Evolutionary conservation across 2,113 vertebrate species (phyloP), one percentile per base, ranked within the genome.

Genomic region (Microcebus tavaratra): DNA sequence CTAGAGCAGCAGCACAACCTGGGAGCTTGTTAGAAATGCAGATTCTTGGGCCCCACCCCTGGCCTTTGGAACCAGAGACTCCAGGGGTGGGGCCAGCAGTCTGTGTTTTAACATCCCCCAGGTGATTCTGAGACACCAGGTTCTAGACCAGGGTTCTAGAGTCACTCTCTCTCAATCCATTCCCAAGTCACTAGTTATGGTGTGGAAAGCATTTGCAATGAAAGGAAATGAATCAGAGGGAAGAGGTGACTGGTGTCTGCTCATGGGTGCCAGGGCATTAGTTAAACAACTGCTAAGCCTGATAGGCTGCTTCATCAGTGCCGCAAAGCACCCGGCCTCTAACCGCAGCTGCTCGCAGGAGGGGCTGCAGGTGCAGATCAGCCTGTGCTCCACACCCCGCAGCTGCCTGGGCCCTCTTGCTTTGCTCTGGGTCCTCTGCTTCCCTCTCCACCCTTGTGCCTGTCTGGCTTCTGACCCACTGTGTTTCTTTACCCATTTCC

Each of bases 381-480:
- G 93, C 59, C 6, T 2, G 13, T 8, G 34, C 31, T 5, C 3
- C 18, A 45, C 10, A 20, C 3, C 8, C 15, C 18, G 4, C 1
- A 23, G 5, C 6, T 4, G 34, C n/a, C 15, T 48, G 68, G 55
- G 39, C 18, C 76, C 15, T 39, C 45, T 78, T 50, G 23, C 57
- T 53, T 84, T 50, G 82, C 31, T 48, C 53, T 68, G 12, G 13
- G 3, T 5, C 88, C 76, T 42, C 23, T 78, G 7, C 8, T 15
- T 65, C 17, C 55, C 7, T 90, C 42, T 90, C 39, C 6, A 23
- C 63, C 36, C 53, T 76, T 76, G 25, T n/a, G 31, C 45, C 6
- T 21, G 5, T 27, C 61, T 68, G 21, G 50, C 75, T 65, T 95
- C 65, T 75, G 76, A 82, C 25, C 13, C 36, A 10, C 45, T 73